phyloP scores from a whole-genome alignment of 2,113 vertebrate species.

The Himantopus leucocephalus region DNA sequence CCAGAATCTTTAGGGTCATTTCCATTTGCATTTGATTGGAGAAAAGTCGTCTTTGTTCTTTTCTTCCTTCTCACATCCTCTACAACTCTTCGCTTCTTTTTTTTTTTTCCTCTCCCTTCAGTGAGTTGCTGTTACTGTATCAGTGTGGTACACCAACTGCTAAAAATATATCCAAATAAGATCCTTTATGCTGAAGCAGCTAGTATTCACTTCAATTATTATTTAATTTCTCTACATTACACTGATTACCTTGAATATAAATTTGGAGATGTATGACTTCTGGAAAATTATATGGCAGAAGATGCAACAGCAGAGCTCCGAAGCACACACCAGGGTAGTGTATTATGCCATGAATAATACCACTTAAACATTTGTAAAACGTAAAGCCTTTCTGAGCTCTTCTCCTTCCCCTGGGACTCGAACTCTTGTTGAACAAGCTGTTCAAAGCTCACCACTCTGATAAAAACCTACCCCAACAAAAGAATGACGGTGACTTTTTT shows the following conservation, averaged over 20 bases:
- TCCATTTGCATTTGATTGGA: constrained; percentile 77
- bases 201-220: constrained; percentile 66
- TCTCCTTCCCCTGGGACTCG: not conserved
- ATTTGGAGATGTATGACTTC: constrained; percentile 20
- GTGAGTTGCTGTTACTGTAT: constrained; percentile 64
- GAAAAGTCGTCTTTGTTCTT: constrained; percentile 73
- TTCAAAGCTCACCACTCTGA: constrained; percentile 16
- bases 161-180: constrained; percentile 70
- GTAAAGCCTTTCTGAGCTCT: constrained; percentile 16
- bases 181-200: constrained; percentile 60
- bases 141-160: constrained; percentile 42
- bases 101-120: not conserved
- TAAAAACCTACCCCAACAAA: not conserved
- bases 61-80: constrained; percentile 46
- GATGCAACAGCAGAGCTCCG: not conserved
- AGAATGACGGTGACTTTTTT: not conserved
- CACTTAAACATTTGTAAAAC: constrained; percentile 32
- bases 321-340: not conserved
- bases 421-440: constrained; percentile 36
- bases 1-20: constrained; percentile 74
- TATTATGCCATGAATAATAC: not conserved
- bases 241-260: constrained; percentile 52
- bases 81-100: constrained; percentile 2
- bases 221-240: constrained; percentile 64
- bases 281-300: constrained; percentile 50